Evolutionary conservation across 2,797 vertebrate genomes (phyloP), one percentile per base, ranked within the genome.

Genomic region (Malurus leucopterus): DNA sequence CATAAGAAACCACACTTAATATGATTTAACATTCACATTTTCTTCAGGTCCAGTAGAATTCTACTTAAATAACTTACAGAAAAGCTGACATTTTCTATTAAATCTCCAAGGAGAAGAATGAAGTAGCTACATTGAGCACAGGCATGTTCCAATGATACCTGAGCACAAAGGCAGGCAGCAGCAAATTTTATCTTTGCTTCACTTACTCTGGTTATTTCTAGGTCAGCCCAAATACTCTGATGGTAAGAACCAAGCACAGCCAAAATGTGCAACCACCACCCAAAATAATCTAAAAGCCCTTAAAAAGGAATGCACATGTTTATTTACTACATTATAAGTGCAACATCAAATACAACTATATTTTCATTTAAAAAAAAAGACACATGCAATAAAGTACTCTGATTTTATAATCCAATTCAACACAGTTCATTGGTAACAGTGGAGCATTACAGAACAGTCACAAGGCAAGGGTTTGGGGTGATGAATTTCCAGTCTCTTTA

Each of bases 401-500:
- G 65, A 61, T 71, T 78, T 92, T 84, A 86, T 70, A 84, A 83
- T 73, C 76, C 0, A 3, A 58, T 90, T 83, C 84, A 78, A 76
- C 54, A 75, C 27, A 71, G 43, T 57, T 83, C 44, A 75, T 55
- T 82, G 71, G 72, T 74, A 84, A 62, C 51, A 71, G 71, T 43
- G 77, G 59, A 84, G 57, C 50, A 51, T 76, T 68, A 79, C 54
- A 79, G 32, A 88, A 38, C 34, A 92, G 71, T 50, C 27, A 68
- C 29, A 73, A 63, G 63, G 62, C 55, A 49, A 34, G 65, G 65
- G 70, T 58, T 32, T 62, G 32, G 36, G 46, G 18, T 65, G 61
- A 83, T 73, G 73, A 72, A 88, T 94, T 93, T 93, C 75, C 93
- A 88, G 73, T 78, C 32, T 83, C 73, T 81, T 88, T 82, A 78